Evolutionary conservation across 2,888 invertebrate species (phyloP), one percentile per base, ranked within the genome.

Genomic region (Scaptomyza cyrtandrae): DNA sequence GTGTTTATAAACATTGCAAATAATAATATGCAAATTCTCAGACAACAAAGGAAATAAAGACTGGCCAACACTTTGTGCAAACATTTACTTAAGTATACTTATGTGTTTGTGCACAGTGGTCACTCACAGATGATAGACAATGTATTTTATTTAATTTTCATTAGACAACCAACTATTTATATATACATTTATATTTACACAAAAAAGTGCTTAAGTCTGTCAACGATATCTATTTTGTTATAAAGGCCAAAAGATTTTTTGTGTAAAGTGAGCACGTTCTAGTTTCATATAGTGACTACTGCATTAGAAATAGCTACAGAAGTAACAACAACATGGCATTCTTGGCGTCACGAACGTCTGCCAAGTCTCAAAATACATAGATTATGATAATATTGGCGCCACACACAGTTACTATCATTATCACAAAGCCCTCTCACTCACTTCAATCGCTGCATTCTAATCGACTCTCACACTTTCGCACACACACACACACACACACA

Each of bases 1-100:
- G 27, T 70, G 78, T 64, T 72, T 69, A 73, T 75, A 80, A 77
- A 79, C 68, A 83, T 53, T 56, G 53, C 58, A 44, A 70, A 64
- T 77, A 71, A 74, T 16, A 81, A 69, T 71, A 71, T 56, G 64
- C 65, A 55, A 68, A 62, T 60, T 41, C 49, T 35, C 57, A 72
- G 73, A 80, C 73, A 72, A 72, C 69, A 76, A 76, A 68, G 67
- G 13, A 72, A 67, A 62, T 52, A 67, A 68, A 59, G 58, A 67
- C 63, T 64, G 71, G 56, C 37, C 45, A 71, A 54, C 59, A 66
- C 66, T 74, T 43, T 70, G 64, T 46, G 44, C 70, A 52, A 64
- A 72, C 68, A 62, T 48, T 11, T 64, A 46, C 53, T 41, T 41
- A 53, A 56, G 39, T 43, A 52, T 66, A 14, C 35, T 45, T 44